These are phyloP conservation scores for Ptilodon capucinus DNA, from an alignment of 2,888 invertebrate species.

Conservation along the genomic window DNA sequence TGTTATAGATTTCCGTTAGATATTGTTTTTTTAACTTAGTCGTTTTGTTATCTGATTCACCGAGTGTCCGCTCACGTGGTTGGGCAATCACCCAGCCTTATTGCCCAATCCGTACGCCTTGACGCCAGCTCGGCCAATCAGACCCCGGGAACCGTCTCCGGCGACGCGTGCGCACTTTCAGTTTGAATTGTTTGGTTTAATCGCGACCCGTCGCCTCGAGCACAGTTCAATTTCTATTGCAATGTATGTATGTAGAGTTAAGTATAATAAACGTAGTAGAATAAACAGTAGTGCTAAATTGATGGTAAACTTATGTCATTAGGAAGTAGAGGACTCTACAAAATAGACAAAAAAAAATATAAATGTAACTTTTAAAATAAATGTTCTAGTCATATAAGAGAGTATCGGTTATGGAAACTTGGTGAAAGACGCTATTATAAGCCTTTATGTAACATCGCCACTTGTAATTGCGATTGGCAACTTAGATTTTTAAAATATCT, in stretches of 20 bases:
- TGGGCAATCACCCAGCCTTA: slow-evolving; percentile 89
- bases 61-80: slow-evolving; percentile 84
- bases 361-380: slow-evolving; percentile 69
- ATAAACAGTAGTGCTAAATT: slow-evolving; percentile 72
- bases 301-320: slow-evolving; percentile 82
- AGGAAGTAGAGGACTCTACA: slow-evolving; percentile 69
- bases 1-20: slow-evolving; percentile 24
- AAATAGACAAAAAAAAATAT: slow-evolving; percentile 65
- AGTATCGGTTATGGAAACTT: slow-evolving; percentile 73
- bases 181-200: slow-evolving; percentile 40
- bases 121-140: slow-evolving; percentile 68
- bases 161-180: slow-evolving; percentile 54
- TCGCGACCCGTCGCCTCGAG: slow-evolving; percentile 50
- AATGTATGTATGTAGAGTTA: slow-evolving; percentile 82
- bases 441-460: slow-evolving; percentile 74
- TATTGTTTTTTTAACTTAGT: slow-evolving; percentile 27
- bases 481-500: slow-evolving; percentile 69
- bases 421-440: slow-evolving; percentile 81
- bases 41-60: slow-evolving; percentile 62
- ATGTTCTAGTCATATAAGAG: slow-evolving; percentile 76
- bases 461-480: slow-evolving; percentile 79
- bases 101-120: slow-evolving; percentile 85
- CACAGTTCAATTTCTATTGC: slow-evolving; percentile 61
- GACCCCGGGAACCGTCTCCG: slow-evolving; percentile 60
- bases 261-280: slow-evolving; percentile 70